A percentile compares a stretch with the other conserved stretches of the same genome.
Conservation (phyloP, 2,888 invertebrate genomes). For the Caenorhabditis doughertyi region DNA sequence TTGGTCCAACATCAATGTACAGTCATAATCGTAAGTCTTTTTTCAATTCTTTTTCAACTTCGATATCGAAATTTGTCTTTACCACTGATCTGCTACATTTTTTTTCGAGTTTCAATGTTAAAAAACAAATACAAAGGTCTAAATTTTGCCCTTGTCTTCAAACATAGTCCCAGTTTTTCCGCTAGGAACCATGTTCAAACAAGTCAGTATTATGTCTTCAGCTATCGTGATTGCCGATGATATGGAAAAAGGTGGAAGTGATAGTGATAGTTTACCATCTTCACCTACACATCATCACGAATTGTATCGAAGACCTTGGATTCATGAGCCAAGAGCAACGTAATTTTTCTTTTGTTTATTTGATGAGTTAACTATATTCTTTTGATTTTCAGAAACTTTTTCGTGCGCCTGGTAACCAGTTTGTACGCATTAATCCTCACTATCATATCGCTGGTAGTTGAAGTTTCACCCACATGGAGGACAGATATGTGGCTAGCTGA, state of each 20-base stretch:
- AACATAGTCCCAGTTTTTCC: neutral
- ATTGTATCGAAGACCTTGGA: slow-evolving; percentile 52
- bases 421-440: slow-evolving; percentile 80
- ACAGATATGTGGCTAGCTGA: slow-evolving; percentile 79
- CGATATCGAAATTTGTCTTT: too few relatives aligned
- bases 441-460: slow-evolving; percentile 79
- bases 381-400: slow-evolving; percentile 70
- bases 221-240: slow-evolving; percentile 61
- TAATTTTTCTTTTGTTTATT: slow-evolving; percentile 31
- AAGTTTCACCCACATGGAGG: slow-evolving; percentile 79
- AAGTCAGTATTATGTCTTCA: slow-evolving; percentile 38
- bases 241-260: slow-evolving; percentile 62
- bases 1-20: slow-evolving; percentile 39
- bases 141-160: slow-evolving; percentile 50
- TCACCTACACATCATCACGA: slow-evolving; percentile 55
- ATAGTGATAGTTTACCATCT: slow-evolving; percentile 54
- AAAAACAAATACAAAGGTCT: slow-evolving; percentile 49
- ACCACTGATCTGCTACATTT: slow-evolving; percentile 9
- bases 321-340: slow-evolving; percentile 64
- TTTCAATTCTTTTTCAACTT: neutral
- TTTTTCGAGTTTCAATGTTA: neutral
- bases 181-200: slow-evolving; percentile 33
- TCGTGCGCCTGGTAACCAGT: slow-evolving; percentile 77
- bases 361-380: neutral
- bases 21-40: slow-evolving; percentile 50